These are phyloP conservation scores for Oophaga pumilio DNA, from an alignment of 2,113 vertebrate genomes.

Conservation along the genomic window DNA sequence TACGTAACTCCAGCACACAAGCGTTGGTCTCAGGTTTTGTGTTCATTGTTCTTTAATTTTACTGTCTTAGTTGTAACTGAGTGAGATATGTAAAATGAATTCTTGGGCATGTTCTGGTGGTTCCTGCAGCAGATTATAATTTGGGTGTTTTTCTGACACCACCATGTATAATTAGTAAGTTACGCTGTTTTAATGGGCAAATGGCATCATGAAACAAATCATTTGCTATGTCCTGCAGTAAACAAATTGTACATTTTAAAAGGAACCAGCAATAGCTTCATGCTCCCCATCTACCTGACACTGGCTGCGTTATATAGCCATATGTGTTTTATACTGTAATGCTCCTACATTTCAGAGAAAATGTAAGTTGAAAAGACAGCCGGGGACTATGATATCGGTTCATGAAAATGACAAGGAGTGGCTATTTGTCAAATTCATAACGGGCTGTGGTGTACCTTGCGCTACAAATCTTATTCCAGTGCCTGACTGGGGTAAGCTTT, in stretches of 20 bases:
- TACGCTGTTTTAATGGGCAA: background rate
- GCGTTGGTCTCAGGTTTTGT: background rate
- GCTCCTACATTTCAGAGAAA: too few species aligned
- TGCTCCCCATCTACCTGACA: too few species aligned
- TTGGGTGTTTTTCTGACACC: background rate
- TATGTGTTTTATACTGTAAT: too few species aligned
- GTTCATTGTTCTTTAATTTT: constrained; percentile 7
- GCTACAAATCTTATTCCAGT: too few species aligned
- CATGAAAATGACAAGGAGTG: too few species aligned
- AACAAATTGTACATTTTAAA: background rate
- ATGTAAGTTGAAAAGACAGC: too few species aligned
- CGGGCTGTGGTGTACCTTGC: too few species aligned
- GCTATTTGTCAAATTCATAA: too few species aligned
- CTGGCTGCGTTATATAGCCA: too few species aligned
- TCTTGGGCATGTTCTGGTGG: background rate
- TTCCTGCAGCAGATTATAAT: background rate
- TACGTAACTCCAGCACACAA: background rate
- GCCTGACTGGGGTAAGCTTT: too few species aligned
- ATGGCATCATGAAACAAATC: background rate
- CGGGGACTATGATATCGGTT: too few species aligned
- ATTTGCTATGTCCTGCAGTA: background rate
- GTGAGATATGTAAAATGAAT: constrained; percentile 14
- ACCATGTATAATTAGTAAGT: background rate
- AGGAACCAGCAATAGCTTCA: too few species aligned
- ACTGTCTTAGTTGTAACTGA: background rate